Base-by-base conservation (phyloP, 2,888 invertebrate species). In the Sialis lutaria region DNA sequence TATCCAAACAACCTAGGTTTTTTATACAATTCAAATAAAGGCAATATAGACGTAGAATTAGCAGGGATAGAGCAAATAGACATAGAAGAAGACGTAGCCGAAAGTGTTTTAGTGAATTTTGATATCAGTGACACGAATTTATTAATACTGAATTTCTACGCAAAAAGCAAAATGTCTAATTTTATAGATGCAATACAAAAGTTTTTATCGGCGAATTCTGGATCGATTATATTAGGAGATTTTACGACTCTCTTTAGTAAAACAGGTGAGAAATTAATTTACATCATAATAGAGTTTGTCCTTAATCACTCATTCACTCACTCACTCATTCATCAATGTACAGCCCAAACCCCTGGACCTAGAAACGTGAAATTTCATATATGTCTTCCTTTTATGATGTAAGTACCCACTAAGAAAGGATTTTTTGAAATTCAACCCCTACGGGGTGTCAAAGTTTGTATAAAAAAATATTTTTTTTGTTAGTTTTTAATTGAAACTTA, bases 121-220 rank as follows among this genome's bases (percentile, higher is more conserved):
- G 64, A 68, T 43, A 57, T 75, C 35, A 69, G 68, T 57, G 68
- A 67, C 48, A 58, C 67, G 40, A 68, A 68, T 49, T 52, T 72
- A 40, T 62, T 72, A 50, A 54, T 74, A 32, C 64, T 74, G 49
- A 76, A 75, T 53, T 53, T 55, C 10, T 51, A 53, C 46, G 41
- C 57, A 13, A 37, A 37, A 37, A 37, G 37, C 12, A 8, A 10
- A 12, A 10, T n/a, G 10, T 12, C 12, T 6, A 12, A 37, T 37
- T 37, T 8, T 5, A n/a, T 10, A 37, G 5, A 37, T 10, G 12
- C 8, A 37, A 12, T 37, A 37, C 37, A 37, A 37, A 12, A 37
- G 12, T 37, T 10, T 37, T 37, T 37, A 37, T 10, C 6, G 7
- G 58, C 57, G 44, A 57, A 57, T 41, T 60, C 60, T 48, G 52